These are phyloP conservation scores for Acanthosoma haemorrhoidale DNA, from an alignment of 2,888 invertebrate species.

Conservation along the genomic window DNA sequence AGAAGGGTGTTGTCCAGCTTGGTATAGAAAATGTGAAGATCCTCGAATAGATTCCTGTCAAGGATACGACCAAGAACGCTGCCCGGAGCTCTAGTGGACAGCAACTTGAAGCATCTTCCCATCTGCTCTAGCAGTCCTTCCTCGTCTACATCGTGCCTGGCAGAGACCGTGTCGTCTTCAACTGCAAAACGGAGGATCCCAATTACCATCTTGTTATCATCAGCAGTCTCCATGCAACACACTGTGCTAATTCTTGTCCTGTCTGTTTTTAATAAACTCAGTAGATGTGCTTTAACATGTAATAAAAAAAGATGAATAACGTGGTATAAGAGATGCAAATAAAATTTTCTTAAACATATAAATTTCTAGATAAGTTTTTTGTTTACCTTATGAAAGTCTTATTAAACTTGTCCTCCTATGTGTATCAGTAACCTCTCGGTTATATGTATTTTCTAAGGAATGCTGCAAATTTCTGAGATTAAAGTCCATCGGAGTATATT, in stretches of 20 bases:
- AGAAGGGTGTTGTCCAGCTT: constrained; percentile 79
- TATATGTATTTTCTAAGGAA: no score
- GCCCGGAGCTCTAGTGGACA: constrained; percentile 34
- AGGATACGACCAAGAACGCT: constrained; percentile 48
- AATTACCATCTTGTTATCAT: background rate
- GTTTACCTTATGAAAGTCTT: no score
- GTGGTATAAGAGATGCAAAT: no score
- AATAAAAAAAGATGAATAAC: no score
- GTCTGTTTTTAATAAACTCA: background rate
- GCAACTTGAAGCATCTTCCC: constrained; percentile 61
- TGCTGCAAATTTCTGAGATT: no score
- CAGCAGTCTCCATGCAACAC: background rate
- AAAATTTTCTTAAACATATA: no score
- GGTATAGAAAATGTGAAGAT: constrained; percentile 68
- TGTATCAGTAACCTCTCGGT: no score
- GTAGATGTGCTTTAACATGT: background rate
- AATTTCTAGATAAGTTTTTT: no score
- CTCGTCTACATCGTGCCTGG: constrained; percentile 64
- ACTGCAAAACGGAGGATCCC: constrained; percentile 51
- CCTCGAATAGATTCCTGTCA: constrained; percentile 65
- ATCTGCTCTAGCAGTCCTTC: constrained; percentile 65
- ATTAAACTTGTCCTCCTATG: no score
- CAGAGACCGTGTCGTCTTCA: constrained; percentile 67
- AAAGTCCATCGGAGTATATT: no score
- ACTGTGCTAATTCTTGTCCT: background rate